Base-by-base conservation (phyloP, 2,888 invertebrate species). In the Torymus texanus region DNA sequence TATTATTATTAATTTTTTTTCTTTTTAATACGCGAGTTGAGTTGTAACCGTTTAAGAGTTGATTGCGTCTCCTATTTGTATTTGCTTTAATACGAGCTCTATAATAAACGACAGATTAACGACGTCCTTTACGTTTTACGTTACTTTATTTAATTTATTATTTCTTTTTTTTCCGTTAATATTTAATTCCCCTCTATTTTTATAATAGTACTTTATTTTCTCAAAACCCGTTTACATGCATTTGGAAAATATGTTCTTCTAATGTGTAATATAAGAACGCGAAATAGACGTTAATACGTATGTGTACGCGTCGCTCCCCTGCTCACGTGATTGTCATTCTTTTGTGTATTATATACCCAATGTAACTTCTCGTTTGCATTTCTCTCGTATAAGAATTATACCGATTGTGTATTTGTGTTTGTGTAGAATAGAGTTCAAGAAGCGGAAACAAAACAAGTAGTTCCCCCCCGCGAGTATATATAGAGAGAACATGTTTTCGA, bases 21-120 rank as follows among this genome's bases (percentile, higher is more conserved):
- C 8, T 8, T 41, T 41, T 41, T 41, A 41, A 41, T 41, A 56
- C 56, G 63, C 70, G 63, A 63, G 16, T 81, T 81, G 66, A 76
- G 77, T 80, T 41, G 41, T 79, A 81, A 81, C 58, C 53, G 72
- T 78, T 67, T 75, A 50, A 79, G 72, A 81, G 78, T 82, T 83
- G 81, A 81, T 84, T 83, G 82, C 79, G 81, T 81, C 75, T 75
- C 70, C 73, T 83, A 83, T 79, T 51, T 81, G 77, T 81, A 29
- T 53, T 74, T 24, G n/a, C 41, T 13, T 67, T 75, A n/a, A 81
- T 78, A 71, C 75, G 63, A 82, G 71, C 18, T 68, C 63, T 74
- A 74, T 58, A 58, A 74, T 58, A 58, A 74, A 78, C 68, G 74
- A 78, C 62, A 58, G 11, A 70, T 24, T 68, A 58, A 68, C 50